Conservation (phyloP, 2,113 vertebrate genomes). For the Scolopax mira region DNA sequence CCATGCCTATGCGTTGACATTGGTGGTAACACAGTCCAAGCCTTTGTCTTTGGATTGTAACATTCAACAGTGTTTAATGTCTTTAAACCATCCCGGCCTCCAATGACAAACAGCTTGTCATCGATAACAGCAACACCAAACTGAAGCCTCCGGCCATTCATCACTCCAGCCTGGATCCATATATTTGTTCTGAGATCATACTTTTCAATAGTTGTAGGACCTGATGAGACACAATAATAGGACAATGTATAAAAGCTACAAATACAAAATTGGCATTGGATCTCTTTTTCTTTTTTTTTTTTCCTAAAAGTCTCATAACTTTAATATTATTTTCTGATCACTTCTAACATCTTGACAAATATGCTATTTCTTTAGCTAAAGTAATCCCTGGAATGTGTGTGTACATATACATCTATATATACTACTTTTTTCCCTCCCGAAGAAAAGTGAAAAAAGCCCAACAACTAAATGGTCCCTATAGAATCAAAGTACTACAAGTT, state of each 20-base stretch:
- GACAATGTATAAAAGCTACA: not conserved
- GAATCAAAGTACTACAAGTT: not conserved
- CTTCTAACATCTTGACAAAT: not conserved
- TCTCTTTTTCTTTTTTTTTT: not conserved
- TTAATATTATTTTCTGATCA: not conserved
- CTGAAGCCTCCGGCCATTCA: constrained; percentile 80
- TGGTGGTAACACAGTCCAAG: constrained; percentile 80
- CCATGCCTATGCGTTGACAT: constrained; percentile 84
- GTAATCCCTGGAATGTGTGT: not conserved
- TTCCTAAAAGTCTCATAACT: not conserved
- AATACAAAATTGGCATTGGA: not conserved
- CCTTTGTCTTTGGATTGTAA: constrained; percentile 81
- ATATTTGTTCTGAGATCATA: constrained; percentile 83
- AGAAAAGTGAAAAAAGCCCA: not conserved
- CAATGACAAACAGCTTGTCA: constrained; percentile 82
- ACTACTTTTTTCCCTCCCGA: not conserved
- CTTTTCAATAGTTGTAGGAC: constrained; percentile 82
- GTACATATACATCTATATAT: too few relatives aligned
- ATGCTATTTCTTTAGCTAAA: not conserved
- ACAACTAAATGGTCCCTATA: not conserved
- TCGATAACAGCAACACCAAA: constrained; percentile 84
- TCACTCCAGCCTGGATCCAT: constrained; percentile 82
- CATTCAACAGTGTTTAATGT: constrained; percentile 84
- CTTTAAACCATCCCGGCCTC: constrained; percentile 83
- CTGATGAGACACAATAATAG: constrained; percentile 70